Percentiles rank a stretch among this genome's conserved stretches.
phyloP scores from a whole-genome alignment of 2,797 vertebrate species.

The Lepus townsendii region DNA sequence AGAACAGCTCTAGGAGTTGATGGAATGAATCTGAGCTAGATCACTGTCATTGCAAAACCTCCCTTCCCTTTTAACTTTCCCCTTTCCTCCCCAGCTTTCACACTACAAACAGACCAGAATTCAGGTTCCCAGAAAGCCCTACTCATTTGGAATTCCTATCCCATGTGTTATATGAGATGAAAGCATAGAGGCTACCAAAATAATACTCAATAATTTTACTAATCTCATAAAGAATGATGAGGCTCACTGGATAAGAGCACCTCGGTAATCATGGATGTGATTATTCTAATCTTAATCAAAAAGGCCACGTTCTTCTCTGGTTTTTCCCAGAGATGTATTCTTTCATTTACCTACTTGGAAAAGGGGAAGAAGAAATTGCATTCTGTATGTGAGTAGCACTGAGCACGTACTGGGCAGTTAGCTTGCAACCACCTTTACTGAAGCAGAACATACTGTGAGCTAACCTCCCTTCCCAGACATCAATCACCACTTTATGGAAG shows the following conservation, averaged over 20 bases:
- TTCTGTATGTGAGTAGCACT: background rate
- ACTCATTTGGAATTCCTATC: conserved; percentile 21
- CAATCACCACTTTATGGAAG: conserved; percentile 52
- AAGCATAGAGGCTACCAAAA: conserved; percentile 47
- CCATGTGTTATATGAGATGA: background rate
- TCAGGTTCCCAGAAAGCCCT: background rate
- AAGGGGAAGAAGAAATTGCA: conserved; percentile 18
- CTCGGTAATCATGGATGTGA: background rate
- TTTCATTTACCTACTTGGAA: background rate
- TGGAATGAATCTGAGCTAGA: conserved; percentile 65
- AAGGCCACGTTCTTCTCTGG: background rate
- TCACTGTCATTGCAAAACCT: conserved; percentile 27
- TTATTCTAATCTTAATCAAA: conserved; percentile 29
- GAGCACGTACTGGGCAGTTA: background rate
- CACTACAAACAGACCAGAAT: background rate
- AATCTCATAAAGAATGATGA: conserved; percentile 54
- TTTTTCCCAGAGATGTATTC: background rate
- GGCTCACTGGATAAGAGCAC: background rate
- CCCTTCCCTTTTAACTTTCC: background rate
- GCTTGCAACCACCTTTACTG: conserved; percentile 42
- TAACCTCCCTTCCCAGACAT: conserved; percentile 32
- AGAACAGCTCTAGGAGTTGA: conserved; percentile 66
- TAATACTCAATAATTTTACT: conserved; percentile 58
- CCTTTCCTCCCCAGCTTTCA: background rate
- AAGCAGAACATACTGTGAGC: conserved; percentile 43